A percentile compares a stretch with the other conserved stretches of the same genome.
Conservation (phyloP, 2,797 vertebrate genomes). For the Staurois parvus region DNA sequence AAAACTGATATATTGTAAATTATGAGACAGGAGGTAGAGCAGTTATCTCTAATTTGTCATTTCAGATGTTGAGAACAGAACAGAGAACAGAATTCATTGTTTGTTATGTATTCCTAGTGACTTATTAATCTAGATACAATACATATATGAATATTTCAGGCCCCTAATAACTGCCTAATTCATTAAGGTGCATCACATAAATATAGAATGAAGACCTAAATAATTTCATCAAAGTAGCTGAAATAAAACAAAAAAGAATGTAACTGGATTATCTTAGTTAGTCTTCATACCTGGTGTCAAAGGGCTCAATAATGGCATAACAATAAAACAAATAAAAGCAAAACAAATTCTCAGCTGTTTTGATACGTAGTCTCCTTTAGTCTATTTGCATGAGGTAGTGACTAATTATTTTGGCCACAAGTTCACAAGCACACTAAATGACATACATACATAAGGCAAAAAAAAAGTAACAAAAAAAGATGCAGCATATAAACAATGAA, state of each 20-base stretch:
- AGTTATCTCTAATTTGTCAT: too few relatives aligned
- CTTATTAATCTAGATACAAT: neutral
- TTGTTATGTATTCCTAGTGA: neutral
- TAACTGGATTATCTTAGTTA: neutral
- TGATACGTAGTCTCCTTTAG: conserved; percentile 75
- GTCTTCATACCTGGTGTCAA: neutral
- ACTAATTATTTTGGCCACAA: conserved; percentile 83
- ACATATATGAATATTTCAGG: neutral
- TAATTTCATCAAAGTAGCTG: too few relatives aligned
- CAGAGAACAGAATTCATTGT: neutral
- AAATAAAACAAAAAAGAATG: too few relatives aligned
- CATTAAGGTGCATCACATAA: neutral
- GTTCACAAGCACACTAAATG: conserved; percentile 73
- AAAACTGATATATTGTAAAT: too few relatives aligned
- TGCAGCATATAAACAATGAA: conserved; percentile 67
- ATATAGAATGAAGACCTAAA: neutral
- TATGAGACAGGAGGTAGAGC: too few relatives aligned
- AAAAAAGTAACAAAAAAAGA: conserved; percentile 70
- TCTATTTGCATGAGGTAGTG: conserved; percentile 85
- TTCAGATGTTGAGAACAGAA: too few relatives aligned
- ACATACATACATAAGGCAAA: conserved; percentile 75
- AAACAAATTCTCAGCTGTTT: conserved; percentile 69
- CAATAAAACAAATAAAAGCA: conserved; percentile 1
- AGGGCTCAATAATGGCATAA: neutral
- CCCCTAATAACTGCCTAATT: neutral